A percentile compares a stretch with the other conserved stretches of the same genome.
Evolutionary conservation across 2,888 invertebrate species (phyloP).

Genomic region (Uropetala carovei): DNA sequence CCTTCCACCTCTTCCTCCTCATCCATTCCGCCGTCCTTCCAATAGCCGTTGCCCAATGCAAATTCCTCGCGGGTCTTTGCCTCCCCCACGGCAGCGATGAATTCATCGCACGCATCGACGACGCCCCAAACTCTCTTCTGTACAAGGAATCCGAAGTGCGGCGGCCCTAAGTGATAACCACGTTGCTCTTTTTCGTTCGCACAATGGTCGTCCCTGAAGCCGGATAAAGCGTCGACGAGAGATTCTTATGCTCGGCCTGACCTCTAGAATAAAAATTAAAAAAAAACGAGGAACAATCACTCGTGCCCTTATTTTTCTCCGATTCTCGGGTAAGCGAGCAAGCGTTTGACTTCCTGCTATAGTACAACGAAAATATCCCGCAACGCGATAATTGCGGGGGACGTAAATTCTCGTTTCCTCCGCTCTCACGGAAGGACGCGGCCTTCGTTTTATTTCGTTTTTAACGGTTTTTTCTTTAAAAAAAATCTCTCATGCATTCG

Average conservation of each 20-base stretch:
- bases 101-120: not conserved
- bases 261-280: not conserved
- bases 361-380: no score
- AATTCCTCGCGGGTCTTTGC: not conserved
- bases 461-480: no score
- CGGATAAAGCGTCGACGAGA: not conserved
- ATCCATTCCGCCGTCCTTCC: not conserved
- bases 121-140: not conserved
- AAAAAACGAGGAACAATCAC: not conserved
- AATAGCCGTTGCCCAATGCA: not conserved
- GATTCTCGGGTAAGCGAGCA: no score
- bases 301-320: not conserved
- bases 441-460: no score
- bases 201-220: not conserved
- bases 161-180: not conserved
- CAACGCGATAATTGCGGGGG: no score
- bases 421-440: no score
- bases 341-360: no score
- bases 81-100: not conserved
- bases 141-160: not conserved
- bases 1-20: not conserved
- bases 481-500: no score
- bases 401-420: no score
- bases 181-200: conserved; percentile 13
- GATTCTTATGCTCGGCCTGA: not conserved